phyloP scores from a whole-genome alignment of 2,113 vertebrate genomes.

The Corythaixoides concolor region DNA sequence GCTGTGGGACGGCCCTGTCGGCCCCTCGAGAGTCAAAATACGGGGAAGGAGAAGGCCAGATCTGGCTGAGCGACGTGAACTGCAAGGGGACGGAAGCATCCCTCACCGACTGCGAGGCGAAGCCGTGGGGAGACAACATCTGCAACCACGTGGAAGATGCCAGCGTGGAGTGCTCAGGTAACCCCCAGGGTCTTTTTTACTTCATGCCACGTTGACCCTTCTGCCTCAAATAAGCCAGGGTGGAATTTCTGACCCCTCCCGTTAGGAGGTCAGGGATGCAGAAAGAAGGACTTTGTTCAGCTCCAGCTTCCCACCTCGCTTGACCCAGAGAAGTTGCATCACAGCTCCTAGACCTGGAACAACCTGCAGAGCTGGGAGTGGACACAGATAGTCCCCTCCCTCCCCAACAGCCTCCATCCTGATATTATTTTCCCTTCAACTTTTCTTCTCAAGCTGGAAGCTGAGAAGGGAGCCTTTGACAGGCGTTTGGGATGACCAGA shows the following conservation, averaged over 20 bases:
- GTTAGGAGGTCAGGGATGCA: neutral
- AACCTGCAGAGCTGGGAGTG: neutral
- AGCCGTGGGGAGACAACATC: neutral
- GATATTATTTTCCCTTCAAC: neutral
- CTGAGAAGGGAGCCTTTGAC: neutral
- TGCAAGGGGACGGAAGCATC: neutral
- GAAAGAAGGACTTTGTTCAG: neutral
- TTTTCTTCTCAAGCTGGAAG: neutral
- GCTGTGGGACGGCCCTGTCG: neutral
- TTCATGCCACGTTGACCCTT: neutral
- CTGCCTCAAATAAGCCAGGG: neutral
- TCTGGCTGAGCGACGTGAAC: neutral
- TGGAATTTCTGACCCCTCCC: neutral
- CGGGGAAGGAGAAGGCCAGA: neutral
- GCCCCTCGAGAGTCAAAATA: neutral
- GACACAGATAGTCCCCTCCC: too few relatives aligned
- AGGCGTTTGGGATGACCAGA: neutral
- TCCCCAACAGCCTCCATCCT: neutral
- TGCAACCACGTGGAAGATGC: constrained; percentile 46
- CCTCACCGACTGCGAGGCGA: constrained; percentile 18
- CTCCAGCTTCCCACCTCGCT: neutral
- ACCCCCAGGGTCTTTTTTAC: neutral
- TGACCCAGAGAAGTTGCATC: neutral
- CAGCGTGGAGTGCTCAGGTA: constrained; percentile 49
- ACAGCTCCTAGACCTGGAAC: too few relatives aligned